Evolutionary conservation across 2,888 invertebrate genomes (phyloP).

Genomic region (Zelleria hepariella): DNA sequence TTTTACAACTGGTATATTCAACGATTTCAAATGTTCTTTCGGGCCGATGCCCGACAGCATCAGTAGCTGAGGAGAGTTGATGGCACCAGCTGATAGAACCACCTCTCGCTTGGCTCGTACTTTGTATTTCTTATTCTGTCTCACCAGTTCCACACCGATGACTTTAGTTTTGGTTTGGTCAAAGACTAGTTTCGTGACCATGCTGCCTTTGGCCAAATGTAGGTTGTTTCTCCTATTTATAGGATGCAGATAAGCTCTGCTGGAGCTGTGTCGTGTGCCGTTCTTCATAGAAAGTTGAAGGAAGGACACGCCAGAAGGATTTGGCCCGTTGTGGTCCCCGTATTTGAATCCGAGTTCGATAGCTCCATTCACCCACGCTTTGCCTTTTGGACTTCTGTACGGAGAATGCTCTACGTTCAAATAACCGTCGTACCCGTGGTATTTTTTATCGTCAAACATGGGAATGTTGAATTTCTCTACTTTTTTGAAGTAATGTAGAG

Average conservation of each 20-base stretch:
- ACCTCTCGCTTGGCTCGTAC: conserved; percentile 78
- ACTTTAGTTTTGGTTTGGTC: conserved; percentile 69
- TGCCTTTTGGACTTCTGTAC: conserved; percentile 61
- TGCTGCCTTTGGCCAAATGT: conserved; percentile 71
- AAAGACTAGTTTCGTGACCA: conserved; percentile 73
- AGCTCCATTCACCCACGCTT: conserved; percentile 75
- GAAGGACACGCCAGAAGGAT: conserved; percentile 74
- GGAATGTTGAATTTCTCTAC: conserved; percentile 79
- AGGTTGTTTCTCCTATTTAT: conserved; percentile 73
- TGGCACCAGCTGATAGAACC: conserved; percentile 81
- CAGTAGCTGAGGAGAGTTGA: conserved; percentile 83
- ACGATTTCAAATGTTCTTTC: conserved; percentile 65
- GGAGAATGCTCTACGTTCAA: conserved; percentile 69
- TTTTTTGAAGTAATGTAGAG: conserved; percentile 83
- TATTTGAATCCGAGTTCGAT: conserved; percentile 72
- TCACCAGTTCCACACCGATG: conserved; percentile 73
- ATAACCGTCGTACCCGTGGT: conserved; percentile 71
- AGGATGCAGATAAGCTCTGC: conserved; percentile 76
- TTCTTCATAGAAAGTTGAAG: conserved; percentile 76
- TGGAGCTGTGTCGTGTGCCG: conserved; percentile 77
- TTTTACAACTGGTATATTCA: conserved; percentile 67
- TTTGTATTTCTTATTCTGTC: conserved; percentile 58
- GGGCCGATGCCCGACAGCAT: conserved; percentile 86
- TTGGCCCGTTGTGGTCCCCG: conserved; percentile 75
- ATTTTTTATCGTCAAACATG: conserved; percentile 56